Evolutionary conservation across 2,113 vertebrate genomes (phyloP), one percentile per base, ranked within the genome.

Genomic region (Gasterosteus nipponicus): DNA sequence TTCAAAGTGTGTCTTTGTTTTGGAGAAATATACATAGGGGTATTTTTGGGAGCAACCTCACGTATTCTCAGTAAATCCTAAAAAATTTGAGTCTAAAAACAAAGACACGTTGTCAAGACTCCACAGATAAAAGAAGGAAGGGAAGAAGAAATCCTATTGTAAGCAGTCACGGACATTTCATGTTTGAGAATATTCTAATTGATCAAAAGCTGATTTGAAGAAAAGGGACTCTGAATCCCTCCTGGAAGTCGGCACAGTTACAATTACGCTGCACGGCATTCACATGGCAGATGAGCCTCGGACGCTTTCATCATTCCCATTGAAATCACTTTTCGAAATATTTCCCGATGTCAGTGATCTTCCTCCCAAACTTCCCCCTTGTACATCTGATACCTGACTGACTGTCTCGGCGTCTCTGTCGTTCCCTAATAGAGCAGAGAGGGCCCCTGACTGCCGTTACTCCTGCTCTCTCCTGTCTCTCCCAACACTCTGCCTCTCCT

Each of bases 321-420:
- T 85, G 64, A 84, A 86, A 84, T 71, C 80, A 60, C 71, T 88
- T 73, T 77, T 41, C 0, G 15, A 84, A 87, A 84, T 83, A 89
- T 89, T 86, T 86, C 76, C 69, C n/a, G 15, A 60, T 86, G 78
- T 59, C 82, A 81, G 46, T 66, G 80, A 87, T 90, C 60, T 86
- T 84, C 77, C 78, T 75, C 66, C 60, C 46, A 54, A 59, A 82
- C 78, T 89, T 81, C 84, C 83, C 63, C 63, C 42, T n/a, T 1
- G 69, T 77, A 54, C 82, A 91, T 83, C 84, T 75, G 89, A 93
- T 92, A 89, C 58, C 69, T 57, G 73, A 63, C 35, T 26, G 74
- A 65, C 81, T 74, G 81, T 89, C 80, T 84, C 80, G 60, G 9
- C 69, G 42, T 61, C 68, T 56, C 73, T 79, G 69, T 87, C 76